Evolutionary conservation across 2,888 invertebrate species (phyloP).

Genomic region (Azorinus chamasolen): DNA sequence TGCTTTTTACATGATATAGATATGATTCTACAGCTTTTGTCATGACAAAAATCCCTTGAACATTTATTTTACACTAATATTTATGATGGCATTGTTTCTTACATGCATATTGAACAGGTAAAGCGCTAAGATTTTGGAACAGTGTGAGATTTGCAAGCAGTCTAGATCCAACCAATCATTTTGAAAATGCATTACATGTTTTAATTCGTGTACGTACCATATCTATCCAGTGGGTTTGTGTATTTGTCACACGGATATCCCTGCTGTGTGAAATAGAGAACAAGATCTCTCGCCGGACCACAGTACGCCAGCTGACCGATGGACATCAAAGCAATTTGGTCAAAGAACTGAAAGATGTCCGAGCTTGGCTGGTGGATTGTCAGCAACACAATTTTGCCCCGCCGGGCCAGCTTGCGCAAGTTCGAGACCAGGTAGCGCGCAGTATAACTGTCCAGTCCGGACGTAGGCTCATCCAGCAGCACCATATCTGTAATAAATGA

Average conservation of each 20-base stretch:
- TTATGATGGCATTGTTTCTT: too few relatives aligned
- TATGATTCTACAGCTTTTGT: too few relatives aligned
- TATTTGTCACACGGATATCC: constrained; percentile 98
- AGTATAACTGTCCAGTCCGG: constrained; percentile 95
- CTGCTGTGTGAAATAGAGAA: constrained; percentile 97
- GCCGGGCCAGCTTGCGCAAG: constrained; percentile 72
- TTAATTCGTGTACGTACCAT: constrained; percentile 87
- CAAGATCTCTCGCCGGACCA: constrained; percentile 91
- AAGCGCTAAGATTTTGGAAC: too few relatives aligned
- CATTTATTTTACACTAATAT: too few relatives aligned
- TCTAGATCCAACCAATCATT: too few relatives aligned
- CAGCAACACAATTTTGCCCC: constrained; percentile 90
- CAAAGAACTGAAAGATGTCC: constrained; percentile 71
- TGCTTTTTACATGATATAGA: too few relatives aligned
- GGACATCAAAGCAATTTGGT: constrained; percentile 73
- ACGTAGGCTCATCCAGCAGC: constrained; percentile 96
- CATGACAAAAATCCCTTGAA: too few relatives aligned
- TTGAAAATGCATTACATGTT: too few relatives aligned
- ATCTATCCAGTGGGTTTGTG: constrained; percentile 99
- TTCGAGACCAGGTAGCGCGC: constrained; percentile 89
- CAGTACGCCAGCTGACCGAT: constrained; percentile 90
- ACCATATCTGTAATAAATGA: constrained; percentile 94
- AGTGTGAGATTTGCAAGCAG: too few relatives aligned
- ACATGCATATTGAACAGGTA: too few relatives aligned
- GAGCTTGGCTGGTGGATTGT: constrained; percentile 90